Evolutionary conservation across 2,113 vertebrate species (phyloP).

Genomic region (Lontra canadensis): DNA sequence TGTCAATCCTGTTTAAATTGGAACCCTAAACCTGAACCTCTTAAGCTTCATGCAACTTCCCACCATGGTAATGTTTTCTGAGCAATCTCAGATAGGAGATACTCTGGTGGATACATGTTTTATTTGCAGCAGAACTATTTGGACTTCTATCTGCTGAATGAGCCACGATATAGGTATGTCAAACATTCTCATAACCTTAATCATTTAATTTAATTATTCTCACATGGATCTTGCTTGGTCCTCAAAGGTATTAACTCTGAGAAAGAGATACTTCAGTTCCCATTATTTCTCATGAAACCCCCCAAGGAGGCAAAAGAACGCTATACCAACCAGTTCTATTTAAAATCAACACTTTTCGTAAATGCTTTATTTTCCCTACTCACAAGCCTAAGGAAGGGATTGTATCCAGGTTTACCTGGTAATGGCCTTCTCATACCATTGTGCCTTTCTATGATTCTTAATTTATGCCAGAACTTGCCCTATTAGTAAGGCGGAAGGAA

Average conservation of each 20-base stretch:
- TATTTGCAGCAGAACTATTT: background rate
- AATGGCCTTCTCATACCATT: background rate
- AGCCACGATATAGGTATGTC: background rate
- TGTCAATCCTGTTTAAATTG: background rate
- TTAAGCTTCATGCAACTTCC: background rate
- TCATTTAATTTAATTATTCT: background rate
- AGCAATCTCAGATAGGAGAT: background rate
- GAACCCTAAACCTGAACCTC: background rate
- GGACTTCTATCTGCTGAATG: background rate
- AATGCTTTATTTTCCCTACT: background rate
- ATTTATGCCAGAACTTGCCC: background rate
- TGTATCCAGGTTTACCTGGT: background rate
- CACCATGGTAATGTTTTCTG: background rate
- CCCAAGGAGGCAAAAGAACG: background rate
- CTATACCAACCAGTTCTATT: background rate
- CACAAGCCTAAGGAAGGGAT: background rate
- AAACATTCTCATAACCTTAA: background rate
- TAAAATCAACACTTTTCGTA: background rate
- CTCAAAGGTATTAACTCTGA: background rate
- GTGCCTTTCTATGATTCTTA: background rate
- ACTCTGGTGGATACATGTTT: rapidly evolving
- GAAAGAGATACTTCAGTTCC: background rate
- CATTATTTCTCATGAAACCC: background rate
- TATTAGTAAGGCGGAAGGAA: background rate
- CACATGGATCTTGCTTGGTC: background rate